Percentiles rank a stretch among this genome's conserved stretches.
These are phyloP conservation scores for Saccopteryx leptura DNA, from an alignment of 2,113 vertebrate genomes.

Conservation along the genomic window DNA sequence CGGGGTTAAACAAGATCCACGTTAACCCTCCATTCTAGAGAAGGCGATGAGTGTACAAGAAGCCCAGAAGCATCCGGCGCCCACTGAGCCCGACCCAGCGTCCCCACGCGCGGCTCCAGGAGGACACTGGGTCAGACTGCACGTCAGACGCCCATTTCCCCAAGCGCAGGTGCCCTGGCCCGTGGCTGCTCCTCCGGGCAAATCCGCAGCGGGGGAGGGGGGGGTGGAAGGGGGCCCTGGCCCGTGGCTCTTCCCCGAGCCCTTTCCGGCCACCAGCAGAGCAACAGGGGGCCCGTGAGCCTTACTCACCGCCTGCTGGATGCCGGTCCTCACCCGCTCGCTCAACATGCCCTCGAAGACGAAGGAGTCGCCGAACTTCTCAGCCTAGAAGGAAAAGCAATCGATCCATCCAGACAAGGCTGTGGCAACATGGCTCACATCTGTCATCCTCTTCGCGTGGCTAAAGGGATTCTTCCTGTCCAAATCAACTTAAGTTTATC, in stretches of 20 bases:
- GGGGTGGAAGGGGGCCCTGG: neutral
- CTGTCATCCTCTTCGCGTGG: neutral
- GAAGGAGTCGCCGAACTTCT: conserved; percentile 97
- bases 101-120: no score
- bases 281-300: neutral
- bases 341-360: conserved; percentile 97
- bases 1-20: neutral
- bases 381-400: conserved; percentile 90
- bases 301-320: conserved; percentile 94
- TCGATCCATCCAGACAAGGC: neutral
- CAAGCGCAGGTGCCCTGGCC: neutral
- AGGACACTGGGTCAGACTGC: neutral
- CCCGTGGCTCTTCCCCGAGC: neutral
- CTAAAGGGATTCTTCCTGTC: neutral
- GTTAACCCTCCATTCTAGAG: neutral
- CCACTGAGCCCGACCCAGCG: neutral
- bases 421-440: fast-evolving
- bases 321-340: conserved; percentile 92
- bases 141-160: neutral
- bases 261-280: neutral
- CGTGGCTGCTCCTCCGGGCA: no score
- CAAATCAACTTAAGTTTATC: neutral
- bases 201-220: neutral
- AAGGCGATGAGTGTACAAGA: neutral
- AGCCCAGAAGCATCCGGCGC: neutral